Percentiles rank a stretch among this genome's conserved stretches.
Conservation (phyloP, 2,888 invertebrate species). For the Leptogaster cylindrica region DNA sequence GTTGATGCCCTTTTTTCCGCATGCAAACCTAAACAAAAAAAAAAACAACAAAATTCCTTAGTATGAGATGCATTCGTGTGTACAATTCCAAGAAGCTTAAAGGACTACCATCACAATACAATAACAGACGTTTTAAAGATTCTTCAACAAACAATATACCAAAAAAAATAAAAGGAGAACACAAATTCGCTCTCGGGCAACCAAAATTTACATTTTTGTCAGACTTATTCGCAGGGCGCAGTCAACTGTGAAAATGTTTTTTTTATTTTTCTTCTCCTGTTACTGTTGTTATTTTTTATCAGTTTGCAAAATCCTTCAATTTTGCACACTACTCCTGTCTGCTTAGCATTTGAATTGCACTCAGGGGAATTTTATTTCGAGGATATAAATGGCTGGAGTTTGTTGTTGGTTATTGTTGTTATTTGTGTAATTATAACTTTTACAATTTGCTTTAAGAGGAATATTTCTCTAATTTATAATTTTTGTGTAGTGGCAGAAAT, state of each 20-base stretch:
- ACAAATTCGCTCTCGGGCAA: constrained; percentile 1
- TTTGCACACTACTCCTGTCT: not conserved
- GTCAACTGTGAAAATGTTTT: constrained; percentile 17
- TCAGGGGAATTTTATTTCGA: not conserved
- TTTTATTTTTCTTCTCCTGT: too few relatives aligned
- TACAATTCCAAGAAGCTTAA: constrained; percentile 9
- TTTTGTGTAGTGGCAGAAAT: too few relatives aligned
- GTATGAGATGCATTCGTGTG: constrained; percentile 22
- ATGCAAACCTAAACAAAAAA: constrained; percentile 3
- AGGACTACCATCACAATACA: constrained; percentile 9
- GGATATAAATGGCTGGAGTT: too few relatives aligned
- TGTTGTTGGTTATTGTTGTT: too few relatives aligned
- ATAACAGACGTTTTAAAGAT: constrained; percentile 21
- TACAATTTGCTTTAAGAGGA: too few relatives aligned
- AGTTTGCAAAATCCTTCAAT: too few relatives aligned
- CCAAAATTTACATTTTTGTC: constrained; percentile 13
- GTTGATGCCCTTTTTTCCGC: constrained; percentile 25
- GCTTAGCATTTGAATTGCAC: not conserved
- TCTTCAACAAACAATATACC: constrained; percentile 1
- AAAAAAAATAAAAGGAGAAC: too few relatives aligned
- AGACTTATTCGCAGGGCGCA: constrained; percentile 16
- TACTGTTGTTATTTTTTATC: too few relatives aligned
- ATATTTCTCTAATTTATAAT: too few relatives aligned
- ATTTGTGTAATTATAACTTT: too few relatives aligned
- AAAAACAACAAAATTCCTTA: constrained; percentile 22